A percentile compares a stretch with the other conserved stretches of the same genome.
Conservation (phyloP, 2,888 invertebrate species). For the Clostera curtula region DNA sequence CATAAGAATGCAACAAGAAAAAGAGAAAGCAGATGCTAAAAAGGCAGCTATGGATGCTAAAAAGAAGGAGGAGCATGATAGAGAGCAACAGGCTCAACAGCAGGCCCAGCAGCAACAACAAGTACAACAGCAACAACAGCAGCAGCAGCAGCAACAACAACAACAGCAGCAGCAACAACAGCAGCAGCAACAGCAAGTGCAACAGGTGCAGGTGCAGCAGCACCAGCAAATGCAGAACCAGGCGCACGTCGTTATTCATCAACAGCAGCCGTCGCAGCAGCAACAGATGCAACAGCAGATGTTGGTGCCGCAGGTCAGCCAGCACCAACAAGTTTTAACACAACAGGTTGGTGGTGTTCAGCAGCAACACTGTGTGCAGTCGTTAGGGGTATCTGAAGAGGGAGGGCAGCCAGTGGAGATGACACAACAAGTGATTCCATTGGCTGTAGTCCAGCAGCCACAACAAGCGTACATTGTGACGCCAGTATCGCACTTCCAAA, state of each 20-base stretch:
- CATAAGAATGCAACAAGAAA: conserved; percentile 63
- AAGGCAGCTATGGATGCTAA: conserved; percentile 68
- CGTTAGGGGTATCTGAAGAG: conserved; percentile 65
- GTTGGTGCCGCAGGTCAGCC: conserved; percentile 67
- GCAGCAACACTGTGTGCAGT: conserved; percentile 67
- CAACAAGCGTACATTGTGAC: conserved; percentile 79
- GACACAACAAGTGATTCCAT: conserved; percentile 78
- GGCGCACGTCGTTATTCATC: conserved; percentile 60
- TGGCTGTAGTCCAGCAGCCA: conserved; percentile 77
- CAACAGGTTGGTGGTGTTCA: conserved; percentile 58
- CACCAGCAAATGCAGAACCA: conserved; percentile 61
- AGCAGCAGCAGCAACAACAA: conserved; percentile 46
- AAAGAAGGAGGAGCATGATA: conserved; percentile 65
- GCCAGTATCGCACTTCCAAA: conserved; percentile 78
- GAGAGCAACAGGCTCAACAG: conserved; percentile 56
- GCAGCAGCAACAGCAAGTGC: conserved; percentile 58
- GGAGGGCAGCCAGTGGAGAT: conserved; percentile 74
- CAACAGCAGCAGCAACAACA: conserved; percentile 55
- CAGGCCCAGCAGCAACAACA: conserved; percentile 50
- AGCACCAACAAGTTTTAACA: conserved; percentile 66
- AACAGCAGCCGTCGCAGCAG: conserved; percentile 51
- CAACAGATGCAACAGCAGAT: conserved; percentile 63
- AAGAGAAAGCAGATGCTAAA: conserved; percentile 66
- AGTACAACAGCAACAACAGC: conserved; percentile 40
- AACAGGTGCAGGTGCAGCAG: conserved; percentile 60